These are phyloP conservation scores for Scalopus aquaticus DNA, from an alignment of 2,113 vertebrate species.

Conservation along the genomic window DNA sequence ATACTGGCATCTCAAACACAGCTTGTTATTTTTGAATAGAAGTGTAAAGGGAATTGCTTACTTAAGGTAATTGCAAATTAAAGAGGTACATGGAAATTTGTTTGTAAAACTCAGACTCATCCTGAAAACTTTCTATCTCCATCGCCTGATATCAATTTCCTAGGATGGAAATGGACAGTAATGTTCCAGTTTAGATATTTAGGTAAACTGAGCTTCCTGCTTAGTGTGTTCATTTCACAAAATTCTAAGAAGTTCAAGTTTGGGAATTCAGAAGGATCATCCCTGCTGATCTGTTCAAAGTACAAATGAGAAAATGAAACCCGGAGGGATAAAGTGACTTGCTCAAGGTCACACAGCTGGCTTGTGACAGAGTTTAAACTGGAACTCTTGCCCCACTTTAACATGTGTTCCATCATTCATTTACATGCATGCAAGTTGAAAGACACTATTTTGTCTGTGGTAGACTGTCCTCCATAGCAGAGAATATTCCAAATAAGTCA, in stretches of 20 bases:
- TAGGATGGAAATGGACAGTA: conserved; percentile 42
- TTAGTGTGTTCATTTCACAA: neutral
- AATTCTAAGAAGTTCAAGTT: neutral
- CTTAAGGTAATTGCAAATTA: conserved; percentile 80
- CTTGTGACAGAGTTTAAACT: neutral
- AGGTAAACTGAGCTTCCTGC: conserved; percentile 11
- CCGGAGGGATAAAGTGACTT: conserved; percentile 26
- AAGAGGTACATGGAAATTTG: conserved; percentile 74
- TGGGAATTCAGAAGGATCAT: neutral
- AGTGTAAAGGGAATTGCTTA: conserved; percentile 81
- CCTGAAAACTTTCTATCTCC: conserved; percentile 77
- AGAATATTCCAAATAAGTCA: neutral
- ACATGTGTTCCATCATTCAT: neutral
- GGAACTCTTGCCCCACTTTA: neutral
- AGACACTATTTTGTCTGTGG: neutral
- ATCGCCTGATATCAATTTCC: conserved; percentile 75
- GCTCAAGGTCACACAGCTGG: neutral
- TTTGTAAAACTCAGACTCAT: conserved; percentile 80
- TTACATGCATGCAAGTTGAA: neutral
- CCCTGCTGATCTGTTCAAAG: neutral
- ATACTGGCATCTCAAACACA: conserved; percentile 82
- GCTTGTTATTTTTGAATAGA: conserved; percentile 80
- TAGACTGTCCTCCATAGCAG: neutral
- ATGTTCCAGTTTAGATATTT: conserved; percentile 67
- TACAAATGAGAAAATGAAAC: conserved; percentile 1